Percentiles rank a stretch among this genome's conserved stretches.
Evolutionary conservation across 1,140 invertebrate species (phyloP).

Genomic region (Rhagoletis zephyria): DNA sequence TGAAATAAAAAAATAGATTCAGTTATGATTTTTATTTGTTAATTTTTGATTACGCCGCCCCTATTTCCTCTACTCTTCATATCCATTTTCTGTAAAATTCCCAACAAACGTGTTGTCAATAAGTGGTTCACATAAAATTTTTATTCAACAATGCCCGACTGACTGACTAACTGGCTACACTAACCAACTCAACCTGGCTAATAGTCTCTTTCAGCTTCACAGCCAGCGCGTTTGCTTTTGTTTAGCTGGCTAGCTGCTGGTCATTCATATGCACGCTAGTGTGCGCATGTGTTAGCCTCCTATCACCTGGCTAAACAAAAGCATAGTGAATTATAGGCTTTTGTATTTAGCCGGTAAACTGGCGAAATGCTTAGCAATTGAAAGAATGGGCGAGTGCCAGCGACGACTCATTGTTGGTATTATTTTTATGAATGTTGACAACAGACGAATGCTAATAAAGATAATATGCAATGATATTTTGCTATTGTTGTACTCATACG

Average conservation of each 20-base stretch:
- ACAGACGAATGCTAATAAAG: conserved; percentile 29
- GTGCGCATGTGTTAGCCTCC: neutral
- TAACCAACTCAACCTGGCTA: neutral
- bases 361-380: neutral
- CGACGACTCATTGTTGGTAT: neutral
- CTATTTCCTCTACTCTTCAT: neutral
- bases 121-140: neutral
- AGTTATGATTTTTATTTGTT: neutral
- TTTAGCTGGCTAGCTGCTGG: neutral
- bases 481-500: neutral
- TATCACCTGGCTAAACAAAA: neutral
- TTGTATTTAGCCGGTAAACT: neutral
- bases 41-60: neutral
- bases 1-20: neutral
- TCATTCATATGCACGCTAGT: neutral
- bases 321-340: neutral
- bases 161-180: neutral
- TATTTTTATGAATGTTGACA: neutral
- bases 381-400: neutral
- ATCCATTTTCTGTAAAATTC: neutral
- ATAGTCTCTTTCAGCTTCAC: neutral
- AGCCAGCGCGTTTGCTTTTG: neutral
- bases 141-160: neutral
- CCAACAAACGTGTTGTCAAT: neutral
- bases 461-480: neutral